A percentile compares a stretch with the other conserved stretches of the same genome.
These are phyloP conservation scores for Vidua macroura DNA, from an alignment of 2,113 vertebrate genomes.

Conservation along the genomic window DNA sequence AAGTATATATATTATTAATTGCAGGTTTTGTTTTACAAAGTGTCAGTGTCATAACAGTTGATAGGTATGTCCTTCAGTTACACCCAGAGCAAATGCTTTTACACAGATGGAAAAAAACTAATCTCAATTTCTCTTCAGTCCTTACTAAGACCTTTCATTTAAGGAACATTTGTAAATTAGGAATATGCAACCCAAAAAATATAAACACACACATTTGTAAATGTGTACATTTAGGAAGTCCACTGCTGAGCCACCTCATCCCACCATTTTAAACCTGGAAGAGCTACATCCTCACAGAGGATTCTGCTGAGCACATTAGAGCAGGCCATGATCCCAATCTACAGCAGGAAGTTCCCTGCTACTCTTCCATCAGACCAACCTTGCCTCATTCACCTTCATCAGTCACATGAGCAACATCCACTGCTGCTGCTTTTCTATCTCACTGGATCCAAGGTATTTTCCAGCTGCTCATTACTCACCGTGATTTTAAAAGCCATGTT, in stretches of 20 bases:
- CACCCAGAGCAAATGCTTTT: neutral
- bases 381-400: neutral
- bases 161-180: neutral
- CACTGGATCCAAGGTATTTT: neutral
- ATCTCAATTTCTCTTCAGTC: neutral
- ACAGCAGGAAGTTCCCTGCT: neutral
- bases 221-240: neutral
- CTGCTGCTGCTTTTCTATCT: neutral
- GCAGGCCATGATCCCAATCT: neutral
- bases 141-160: neutral
- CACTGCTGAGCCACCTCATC: neutral
- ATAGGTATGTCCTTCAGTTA: neutral
- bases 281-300: neutral
- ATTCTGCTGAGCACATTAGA: neutral
- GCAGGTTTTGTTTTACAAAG: neutral
- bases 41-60: neutral
- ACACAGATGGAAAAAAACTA: neutral
- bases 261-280: neutral
- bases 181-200: neutral
- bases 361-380: neutral
- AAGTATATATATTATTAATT: neutral
- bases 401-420: neutral
- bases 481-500: neutral
- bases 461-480: neutral
- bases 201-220: neutral